phyloP scores from a whole-genome alignment of 2,888 invertebrate genomes.

The Eupithecia pulchellata region DNA sequence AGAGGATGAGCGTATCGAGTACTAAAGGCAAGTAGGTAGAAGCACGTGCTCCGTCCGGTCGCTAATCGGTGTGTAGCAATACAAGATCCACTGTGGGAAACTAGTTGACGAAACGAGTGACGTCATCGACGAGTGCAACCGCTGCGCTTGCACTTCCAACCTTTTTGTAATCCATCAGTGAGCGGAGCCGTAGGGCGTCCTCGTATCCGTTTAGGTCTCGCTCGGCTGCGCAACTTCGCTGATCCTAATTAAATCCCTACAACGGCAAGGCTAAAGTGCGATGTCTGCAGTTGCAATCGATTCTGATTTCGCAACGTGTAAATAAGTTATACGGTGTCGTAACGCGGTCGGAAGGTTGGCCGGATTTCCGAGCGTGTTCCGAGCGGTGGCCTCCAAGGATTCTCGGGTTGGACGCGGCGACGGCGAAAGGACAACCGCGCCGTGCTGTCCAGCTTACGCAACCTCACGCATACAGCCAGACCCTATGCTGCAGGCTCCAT shows the following conservation, averaged over 20 bases:
- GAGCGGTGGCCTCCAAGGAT: constrained; percentile 83
- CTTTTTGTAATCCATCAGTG: constrained; percentile 77
- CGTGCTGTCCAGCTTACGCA: constrained; percentile 63
- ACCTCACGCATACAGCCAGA: constrained; percentile 56
- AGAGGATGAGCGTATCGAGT: constrained; percentile 18
- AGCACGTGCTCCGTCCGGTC: constrained; percentile 55
- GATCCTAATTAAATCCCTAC: constrained; percentile 85
- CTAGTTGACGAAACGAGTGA: constrained; percentile 71
- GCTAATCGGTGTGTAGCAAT: constrained; percentile 57
- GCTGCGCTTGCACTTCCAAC: constrained; percentile 60
- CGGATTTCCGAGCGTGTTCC: constrained; percentile 85
- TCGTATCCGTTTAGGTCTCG: constrained; percentile 82
- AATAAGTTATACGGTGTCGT: constrained; percentile 84
- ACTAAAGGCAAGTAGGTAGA: constrained; percentile 39
- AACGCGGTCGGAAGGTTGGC: constrained; percentile 85
- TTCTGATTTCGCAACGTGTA: constrained; percentile 84
- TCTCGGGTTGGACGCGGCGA: constrained; percentile 73
- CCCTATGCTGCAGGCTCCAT: constrained; percentile 51
- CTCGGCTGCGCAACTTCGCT: constrained; percentile 73
- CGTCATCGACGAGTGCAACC: constrained; percentile 57
- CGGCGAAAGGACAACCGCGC: constrained; percentile 68
- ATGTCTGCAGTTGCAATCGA: constrained; percentile 85
- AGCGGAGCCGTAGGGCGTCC: constrained; percentile 79
- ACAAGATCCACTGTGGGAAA: constrained; percentile 67
- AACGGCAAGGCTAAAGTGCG: constrained; percentile 82